Conservation (phyloP, 1,140 invertebrate genomes). For the Dufourea novaeangliae region DNA sequence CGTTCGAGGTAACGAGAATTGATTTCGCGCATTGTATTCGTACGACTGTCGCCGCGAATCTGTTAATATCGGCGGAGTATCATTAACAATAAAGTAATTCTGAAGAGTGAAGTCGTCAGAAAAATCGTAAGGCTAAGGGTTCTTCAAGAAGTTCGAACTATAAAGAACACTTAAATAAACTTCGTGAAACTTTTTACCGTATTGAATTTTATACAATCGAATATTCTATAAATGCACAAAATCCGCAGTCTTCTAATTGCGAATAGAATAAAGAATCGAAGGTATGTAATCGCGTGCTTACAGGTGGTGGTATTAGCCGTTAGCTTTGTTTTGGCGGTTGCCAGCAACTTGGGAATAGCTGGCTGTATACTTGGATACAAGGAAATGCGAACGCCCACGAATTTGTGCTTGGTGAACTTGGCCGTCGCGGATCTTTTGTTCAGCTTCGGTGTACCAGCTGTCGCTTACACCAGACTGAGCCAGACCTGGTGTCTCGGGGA, state of each 20-base stretch:
- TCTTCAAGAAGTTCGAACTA: too few species aligned
- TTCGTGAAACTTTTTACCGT: too few species aligned
- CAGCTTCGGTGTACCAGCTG: constrained; percentile 82
- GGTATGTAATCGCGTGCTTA: constrained; percentile 35
- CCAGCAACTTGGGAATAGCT: constrained; percentile 78
- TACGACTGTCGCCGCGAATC: too few species aligned
- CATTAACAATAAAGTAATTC: too few species aligned
- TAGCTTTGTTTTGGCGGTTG: constrained; percentile 78
- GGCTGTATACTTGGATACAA: constrained; percentile 81
- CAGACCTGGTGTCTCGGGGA: constrained; percentile 83
- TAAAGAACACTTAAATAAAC: too few species aligned
- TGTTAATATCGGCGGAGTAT: too few species aligned
- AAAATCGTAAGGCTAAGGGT: too few species aligned
- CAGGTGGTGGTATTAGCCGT: constrained; percentile 76
- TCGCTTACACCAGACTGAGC: constrained; percentile 81
- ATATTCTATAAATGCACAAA: too few species aligned
- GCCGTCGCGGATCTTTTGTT: constrained; percentile 86
- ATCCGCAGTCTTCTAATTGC: too few species aligned
- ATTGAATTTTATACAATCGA: too few species aligned
- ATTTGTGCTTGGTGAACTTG: constrained; percentile 88
- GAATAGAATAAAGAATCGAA: neutral
- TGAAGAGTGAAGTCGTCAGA: too few species aligned
- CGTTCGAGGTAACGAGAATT: constrained; percentile 70
- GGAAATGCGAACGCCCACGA: constrained; percentile 89
- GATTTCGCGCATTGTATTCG: neutral